Evolutionary conservation across 2,797 vertebrate species (phyloP).

Genomic region (Manis crassicaudata): DNA sequence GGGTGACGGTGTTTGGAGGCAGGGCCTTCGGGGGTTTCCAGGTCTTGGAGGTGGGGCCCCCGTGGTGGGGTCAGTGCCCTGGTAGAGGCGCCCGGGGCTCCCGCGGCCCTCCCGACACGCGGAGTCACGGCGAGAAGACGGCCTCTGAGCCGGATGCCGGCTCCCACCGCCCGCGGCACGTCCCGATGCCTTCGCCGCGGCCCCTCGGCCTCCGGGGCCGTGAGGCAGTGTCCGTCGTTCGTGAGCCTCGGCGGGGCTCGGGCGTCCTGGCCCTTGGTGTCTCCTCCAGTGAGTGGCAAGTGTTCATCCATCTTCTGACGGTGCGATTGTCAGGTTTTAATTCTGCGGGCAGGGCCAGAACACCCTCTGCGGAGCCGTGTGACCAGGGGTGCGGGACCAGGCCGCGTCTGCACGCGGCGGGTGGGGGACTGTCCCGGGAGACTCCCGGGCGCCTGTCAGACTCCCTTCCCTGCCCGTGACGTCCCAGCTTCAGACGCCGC

Average conservation of each 20-base stretch:
- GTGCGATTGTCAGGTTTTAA: background rate
- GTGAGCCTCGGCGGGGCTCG: rapidly evolving
- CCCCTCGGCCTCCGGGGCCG: background rate
- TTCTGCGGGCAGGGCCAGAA: background rate
- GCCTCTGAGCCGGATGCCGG: background rate
- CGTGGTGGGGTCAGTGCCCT: background rate
- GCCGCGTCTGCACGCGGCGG: background rate
- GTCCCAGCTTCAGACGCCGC: too few species aligned
- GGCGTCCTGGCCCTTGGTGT: background rate
- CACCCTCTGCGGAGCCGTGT: background rate
- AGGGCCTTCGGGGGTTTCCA: too few species aligned
- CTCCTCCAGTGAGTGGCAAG: background rate
- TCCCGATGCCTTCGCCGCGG: background rate
- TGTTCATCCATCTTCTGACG: background rate
- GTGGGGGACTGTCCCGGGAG: background rate
- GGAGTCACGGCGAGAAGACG: rapidly evolving
- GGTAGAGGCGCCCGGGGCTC: background rate
- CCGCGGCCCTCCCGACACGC: rapidly evolving
- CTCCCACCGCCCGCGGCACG: rapidly evolving
- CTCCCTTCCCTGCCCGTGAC: background rate
- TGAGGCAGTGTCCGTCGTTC: background rate
- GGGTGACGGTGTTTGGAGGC: background rate
- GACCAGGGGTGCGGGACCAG: background rate
- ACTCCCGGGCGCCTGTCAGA: rapidly evolving
- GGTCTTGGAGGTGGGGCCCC: background rate